Conservation (phyloP, 92 coral and sea anemone species). For the Bergia sp. region DNA sequence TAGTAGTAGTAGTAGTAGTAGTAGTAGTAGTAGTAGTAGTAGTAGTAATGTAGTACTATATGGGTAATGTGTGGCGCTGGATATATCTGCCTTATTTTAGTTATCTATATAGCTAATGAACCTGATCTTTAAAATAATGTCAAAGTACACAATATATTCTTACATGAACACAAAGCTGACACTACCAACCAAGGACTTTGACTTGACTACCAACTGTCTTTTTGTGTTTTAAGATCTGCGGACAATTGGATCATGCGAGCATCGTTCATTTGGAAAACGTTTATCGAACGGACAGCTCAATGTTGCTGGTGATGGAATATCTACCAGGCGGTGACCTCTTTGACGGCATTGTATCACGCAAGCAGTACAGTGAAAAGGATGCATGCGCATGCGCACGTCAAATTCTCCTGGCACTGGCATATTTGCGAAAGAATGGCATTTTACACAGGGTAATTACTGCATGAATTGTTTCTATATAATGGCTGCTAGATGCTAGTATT, state of each 20-base stretch:
- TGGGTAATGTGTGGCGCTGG: too few relatives aligned
- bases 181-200: too few relatives aligned
- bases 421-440: slow-evolving; percentile 69
- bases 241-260: slow-evolving; percentile 70
- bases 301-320: slow-evolving; percentile 87
- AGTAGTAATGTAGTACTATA: too few relatives aligned
- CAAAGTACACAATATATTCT: too few relatives aligned
- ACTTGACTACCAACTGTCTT: neutral
- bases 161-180: neutral
- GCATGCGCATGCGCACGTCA: slow-evolving; percentile 89
- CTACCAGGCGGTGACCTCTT: slow-evolving; percentile 97
- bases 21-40: neutral
- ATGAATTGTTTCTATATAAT: neutral
- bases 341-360: slow-evolving; percentile 91
- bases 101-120: too few relatives aligned
- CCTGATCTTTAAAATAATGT: too few relatives aligned
- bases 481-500: too few relatives aligned
- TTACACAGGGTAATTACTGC: slow-evolving; percentile 79
- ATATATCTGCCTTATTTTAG: too few relatives aligned
- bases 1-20: neutral
- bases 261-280: slow-evolving; percentile 85
- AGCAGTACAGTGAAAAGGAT: slow-evolving; percentile 89
- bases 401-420: slow-evolving; percentile 77
- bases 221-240: slow-evolving; percentile 60
- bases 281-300: slow-evolving; percentile 63